A percentile compares a stretch with the other conserved stretches of the same genome.
Evolutionary conservation across 2,888 invertebrate species (phyloP).

Genomic region (Carabus problematicus): DNA sequence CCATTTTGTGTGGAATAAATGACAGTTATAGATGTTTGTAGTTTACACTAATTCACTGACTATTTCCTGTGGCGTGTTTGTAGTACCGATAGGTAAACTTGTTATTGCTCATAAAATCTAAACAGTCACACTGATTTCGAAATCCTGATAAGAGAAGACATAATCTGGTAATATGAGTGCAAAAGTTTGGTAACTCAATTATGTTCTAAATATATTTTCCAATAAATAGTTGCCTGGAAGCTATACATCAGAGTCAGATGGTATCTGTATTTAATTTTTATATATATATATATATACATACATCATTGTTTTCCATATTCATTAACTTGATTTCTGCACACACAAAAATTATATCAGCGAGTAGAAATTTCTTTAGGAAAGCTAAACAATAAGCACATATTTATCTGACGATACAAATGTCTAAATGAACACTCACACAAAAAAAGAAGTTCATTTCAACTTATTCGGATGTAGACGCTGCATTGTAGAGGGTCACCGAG

Average conservation of each 20-base stretch:
- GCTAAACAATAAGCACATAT: not conserved
- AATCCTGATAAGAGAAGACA: constrained; percentile 13
- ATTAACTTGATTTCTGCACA: too few species aligned
- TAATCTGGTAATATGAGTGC: not conserved
- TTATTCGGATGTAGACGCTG: not conserved
- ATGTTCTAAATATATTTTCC: constrained; percentile 20
- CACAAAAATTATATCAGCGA: too few species aligned
- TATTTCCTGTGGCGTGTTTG: too few species aligned
- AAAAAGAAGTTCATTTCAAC: constrained; percentile 9
- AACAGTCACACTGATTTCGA: not conserved
- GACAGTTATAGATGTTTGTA: too few species aligned
- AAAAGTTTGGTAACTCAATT: constrained; percentile 31
- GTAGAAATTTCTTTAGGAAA: not conserved
- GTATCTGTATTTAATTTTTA: too few species aligned
- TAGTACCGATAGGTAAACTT: too few species aligned
- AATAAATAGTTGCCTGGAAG: constrained; percentile 18
- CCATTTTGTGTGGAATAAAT: too few species aligned
- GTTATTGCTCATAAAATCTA: constrained; percentile 27
- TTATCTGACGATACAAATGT: constrained; percentile 13
- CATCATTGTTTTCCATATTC: too few species aligned
- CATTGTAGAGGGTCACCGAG: too few species aligned
- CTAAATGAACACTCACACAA: not conserved
- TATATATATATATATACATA: too few species aligned
- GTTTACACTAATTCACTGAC: too few species aligned
- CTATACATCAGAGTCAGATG: constrained; percentile 18